Evolutionary conservation across 2,888 invertebrate species (phyloP).

Genomic region (Eupithecia exiguata): DNA sequence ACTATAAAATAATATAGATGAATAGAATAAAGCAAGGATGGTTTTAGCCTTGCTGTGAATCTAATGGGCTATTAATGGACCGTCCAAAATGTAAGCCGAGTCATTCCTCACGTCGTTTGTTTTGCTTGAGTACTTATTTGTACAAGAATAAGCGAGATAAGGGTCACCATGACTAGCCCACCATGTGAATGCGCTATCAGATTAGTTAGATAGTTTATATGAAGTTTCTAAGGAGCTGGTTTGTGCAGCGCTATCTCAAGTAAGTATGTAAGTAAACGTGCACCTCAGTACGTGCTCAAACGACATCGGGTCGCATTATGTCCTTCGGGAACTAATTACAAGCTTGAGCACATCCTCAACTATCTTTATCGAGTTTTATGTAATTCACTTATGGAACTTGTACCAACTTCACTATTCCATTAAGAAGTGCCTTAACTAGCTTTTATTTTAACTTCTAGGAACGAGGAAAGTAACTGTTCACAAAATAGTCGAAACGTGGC

Average conservation of each 20-base stretch:
- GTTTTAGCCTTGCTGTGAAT: too few species aligned
- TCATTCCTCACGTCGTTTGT: too few species aligned
- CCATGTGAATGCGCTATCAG: too few species aligned
- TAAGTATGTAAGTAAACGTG: background rate
- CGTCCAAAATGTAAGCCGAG: too few species aligned
- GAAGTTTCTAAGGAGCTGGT: slow-evolving; percentile 2
- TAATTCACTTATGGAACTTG: slow-evolving; percentile 33
- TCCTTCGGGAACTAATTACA: slow-evolving; percentile 35
- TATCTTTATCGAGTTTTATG: slow-evolving; percentile 31
- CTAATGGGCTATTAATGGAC: too few species aligned
- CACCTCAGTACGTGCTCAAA: slow-evolving; percentile 1
- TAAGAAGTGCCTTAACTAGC: slow-evolving; percentile 20
- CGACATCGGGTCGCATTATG: slow-evolving; percentile 21
- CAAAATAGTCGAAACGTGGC: background rate
- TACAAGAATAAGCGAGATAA: too few species aligned
- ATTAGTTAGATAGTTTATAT: background rate
- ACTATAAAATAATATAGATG: too few species aligned
- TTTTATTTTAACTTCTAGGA: slow-evolving; percentile 6
- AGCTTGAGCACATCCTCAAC: slow-evolving; percentile 26
- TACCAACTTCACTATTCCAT: slow-evolving; percentile 29
- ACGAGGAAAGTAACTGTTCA: background rate
- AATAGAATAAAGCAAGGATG: too few species aligned
- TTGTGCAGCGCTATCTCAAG: background rate
- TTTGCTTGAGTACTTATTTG: too few species aligned
- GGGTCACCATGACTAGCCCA: too few species aligned